Conservation (phyloP, 1,140 invertebrate genomes). For the Eurytemora carolleeae region DNA sequence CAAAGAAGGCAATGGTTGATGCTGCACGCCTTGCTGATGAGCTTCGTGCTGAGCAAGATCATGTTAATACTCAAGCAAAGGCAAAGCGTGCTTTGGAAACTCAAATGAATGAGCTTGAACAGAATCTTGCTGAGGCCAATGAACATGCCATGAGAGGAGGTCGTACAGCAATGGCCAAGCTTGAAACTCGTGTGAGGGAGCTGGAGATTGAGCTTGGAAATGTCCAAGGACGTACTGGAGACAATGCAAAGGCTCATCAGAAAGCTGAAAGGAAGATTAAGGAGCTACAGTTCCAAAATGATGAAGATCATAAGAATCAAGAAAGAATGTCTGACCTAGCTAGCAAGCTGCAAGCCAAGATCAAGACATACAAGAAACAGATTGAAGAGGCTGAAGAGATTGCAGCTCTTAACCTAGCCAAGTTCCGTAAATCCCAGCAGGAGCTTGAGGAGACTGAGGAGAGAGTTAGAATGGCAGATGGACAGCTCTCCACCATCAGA, state of each 20-base stretch:
- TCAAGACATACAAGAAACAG: too few relatives aligned
- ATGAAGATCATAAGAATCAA: conserved; percentile 15
- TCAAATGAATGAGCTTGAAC: conserved; percentile 86
- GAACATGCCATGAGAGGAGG: conserved; percentile 79
- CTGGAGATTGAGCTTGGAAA: conserved; percentile 91
- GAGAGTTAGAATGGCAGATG: conserved; percentile 10
- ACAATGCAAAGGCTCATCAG: conserved; percentile 85
- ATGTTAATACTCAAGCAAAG: conserved; percentile 93
- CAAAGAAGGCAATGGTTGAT: conserved; percentile 35
- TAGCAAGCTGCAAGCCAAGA: too few relatives aligned
- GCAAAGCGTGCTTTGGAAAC: conserved; percentile 86
- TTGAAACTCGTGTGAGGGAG: conserved; percentile 83
- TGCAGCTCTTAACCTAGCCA: too few relatives aligned
- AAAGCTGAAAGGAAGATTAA: conserved; percentile 87
- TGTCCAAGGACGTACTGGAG: conserved; percentile 90
- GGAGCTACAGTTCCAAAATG: conserved; percentile 39
- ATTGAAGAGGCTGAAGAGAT: too few relatives aligned
- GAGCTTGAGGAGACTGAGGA: conserved; percentile 13
- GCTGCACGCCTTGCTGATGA: conserved; percentile 89
- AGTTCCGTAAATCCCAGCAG: conserved; percentile 26
- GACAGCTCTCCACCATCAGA: conserved; percentile 1
- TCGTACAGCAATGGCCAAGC: conserved; percentile 88
- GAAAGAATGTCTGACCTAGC: too few relatives aligned
- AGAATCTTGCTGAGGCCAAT: conserved; percentile 43
- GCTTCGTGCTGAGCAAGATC: too few relatives aligned